Base-by-base conservation (phyloP, 2,888 invertebrate genomes). In the Nymphalis c-album region DNA sequence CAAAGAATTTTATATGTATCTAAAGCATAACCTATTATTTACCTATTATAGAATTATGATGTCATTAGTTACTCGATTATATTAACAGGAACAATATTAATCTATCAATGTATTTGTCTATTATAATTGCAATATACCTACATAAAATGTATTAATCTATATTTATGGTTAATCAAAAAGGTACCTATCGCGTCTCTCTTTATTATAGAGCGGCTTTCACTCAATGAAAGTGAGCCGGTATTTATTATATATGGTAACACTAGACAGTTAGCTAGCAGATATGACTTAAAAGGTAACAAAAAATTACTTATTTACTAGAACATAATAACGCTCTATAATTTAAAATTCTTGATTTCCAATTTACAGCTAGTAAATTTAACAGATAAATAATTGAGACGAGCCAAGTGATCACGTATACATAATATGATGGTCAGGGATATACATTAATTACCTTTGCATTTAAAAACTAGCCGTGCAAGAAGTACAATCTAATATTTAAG, bases 241-340 rank as follows among this genome's bases (percentile, higher is more conserved):
- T 55, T 55, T 55, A 31, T 31, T 55, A 22, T 55, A 22, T 55
- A 55, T 55, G 22, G 53, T n/a, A 40, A 35, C n/a, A 31, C 57
- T 8, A 13, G 53, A 48, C 17, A 7, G 18, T 48, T 18, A 26
- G 48, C 16, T 48, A 48, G 48, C 7, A 40, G 48, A 17, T 17
- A 17, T 48, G 1, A 17, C n/a, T 17, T 18, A 6, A 48, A 48
- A n/a, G 5, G 18, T 48, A 5, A 17, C 26, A 5, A 6, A 31
- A 31, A 31, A 31, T 6, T 6, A 31, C 26, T 6, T 31, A 6
- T 5, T 3, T 18, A 48, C 18, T 10, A 40, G 40, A 40, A 40
- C 13, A n/a, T n/a, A n/a, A n/a, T n/a, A 40, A 40, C 40, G 40
- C 40, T 13, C 40, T 40, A 40, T 40, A 13, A 10, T 40, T 10